Base-by-base conservation (phyloP, 2,797 vertebrate species). In the Mormyrus proboscirostris region DNA sequence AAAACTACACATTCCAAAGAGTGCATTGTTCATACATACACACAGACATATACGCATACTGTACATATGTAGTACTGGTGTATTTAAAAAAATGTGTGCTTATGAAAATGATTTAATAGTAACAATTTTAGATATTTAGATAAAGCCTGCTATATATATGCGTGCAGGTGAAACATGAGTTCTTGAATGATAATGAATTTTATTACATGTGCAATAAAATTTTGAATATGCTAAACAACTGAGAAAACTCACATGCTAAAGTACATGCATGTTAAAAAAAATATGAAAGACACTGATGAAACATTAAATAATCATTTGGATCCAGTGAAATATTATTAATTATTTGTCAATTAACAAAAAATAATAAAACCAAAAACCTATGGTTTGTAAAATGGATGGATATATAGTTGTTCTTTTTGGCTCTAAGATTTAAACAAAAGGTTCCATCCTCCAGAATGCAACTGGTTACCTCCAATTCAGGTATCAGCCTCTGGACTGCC, bases 1-100 rank as follows among this genome's bases (percentile, higher is more conserved):
- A 91, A 92, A 89, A 88, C 90, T 89, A 91, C 90, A 85, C 25
- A 14, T 57, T 86, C 84, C 92, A 90, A 73, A 47, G 16, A 47
- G 41, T 41, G 76, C 76, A 82, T 82, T 19, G 73, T 79, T 14
- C 76, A 44, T 82, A 79, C 5, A 79, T 41, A 44, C 19, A 73
- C 33, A 73, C 69, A 73, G 38, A 38, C 12, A 73, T 73, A 65
- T 65, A 62, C 2, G 5, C 65, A 73, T 38, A 73, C 0, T 59
- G 6, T 69, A 29, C 14, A 38, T 76, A 69, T 69, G 29, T 12
- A 9, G 25, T 44, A 44, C 41, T 44, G 73, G 73, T 44, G 69
- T 41, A 73, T 73, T 38, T 38, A 76, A 76, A 14, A 76, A 76
- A 41, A 22, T 14, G 33, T 41, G 10, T 7, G 33, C 33, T 38